phyloP scores from a whole-genome alignment of 2,113 vertebrate genomes.

The Phyllostomus hastatus region DNA sequence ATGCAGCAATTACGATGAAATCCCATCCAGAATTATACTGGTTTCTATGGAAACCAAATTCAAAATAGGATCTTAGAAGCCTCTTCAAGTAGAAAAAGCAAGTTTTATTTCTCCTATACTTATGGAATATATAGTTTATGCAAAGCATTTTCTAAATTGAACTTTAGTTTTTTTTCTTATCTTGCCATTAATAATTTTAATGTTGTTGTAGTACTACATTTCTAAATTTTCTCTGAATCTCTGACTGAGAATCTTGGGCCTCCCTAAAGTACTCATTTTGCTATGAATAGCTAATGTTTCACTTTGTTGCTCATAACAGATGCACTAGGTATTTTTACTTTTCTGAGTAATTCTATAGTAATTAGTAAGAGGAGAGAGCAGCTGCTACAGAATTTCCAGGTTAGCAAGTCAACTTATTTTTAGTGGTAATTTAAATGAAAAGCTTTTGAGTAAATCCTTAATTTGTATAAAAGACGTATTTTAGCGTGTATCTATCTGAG shows the following conservation, averaged over 20 bases:
- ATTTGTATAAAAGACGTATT: not conserved
- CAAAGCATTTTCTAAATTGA: slow-evolving; percentile 51
- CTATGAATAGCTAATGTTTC: slow-evolving; percentile 3
- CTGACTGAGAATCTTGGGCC: slow-evolving; percentile 19
- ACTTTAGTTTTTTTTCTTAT: slow-evolving; percentile 4
- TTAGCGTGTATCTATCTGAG: not conserved
- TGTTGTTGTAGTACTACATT: not conserved
- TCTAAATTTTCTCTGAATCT: slow-evolving; percentile 20
- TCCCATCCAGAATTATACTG: slow-evolving; percentile 60
- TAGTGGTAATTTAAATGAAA: slow-evolving; percentile 52
- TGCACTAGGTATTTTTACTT: slow-evolving; percentile 47
- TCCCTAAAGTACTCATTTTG: not conserved
- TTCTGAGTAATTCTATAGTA: slow-evolving; percentile 58
- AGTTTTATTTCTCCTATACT: slow-evolving; percentile 39
- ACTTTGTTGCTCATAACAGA: slow-evolving; percentile 44
- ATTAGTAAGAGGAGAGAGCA: slow-evolving; percentile 58
- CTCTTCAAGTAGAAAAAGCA: slow-evolving; percentile 54
- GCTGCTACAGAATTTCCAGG: slow-evolving; percentile 64
- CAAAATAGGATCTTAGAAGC: slow-evolving; percentile 68
- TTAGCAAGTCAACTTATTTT: slow-evolving; percentile 68
- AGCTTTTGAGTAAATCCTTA: slow-evolving; percentile 28
- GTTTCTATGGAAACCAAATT: slow-evolving; percentile 82
- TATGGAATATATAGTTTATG: slow-evolving; percentile 14
- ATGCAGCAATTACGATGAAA: slow-evolving; percentile 70
- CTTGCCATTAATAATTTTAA: slow-evolving; percentile 37